Base-by-base conservation (phyloP, 2,888 invertebrate genomes). In the Amaurobius ferox region DNA sequence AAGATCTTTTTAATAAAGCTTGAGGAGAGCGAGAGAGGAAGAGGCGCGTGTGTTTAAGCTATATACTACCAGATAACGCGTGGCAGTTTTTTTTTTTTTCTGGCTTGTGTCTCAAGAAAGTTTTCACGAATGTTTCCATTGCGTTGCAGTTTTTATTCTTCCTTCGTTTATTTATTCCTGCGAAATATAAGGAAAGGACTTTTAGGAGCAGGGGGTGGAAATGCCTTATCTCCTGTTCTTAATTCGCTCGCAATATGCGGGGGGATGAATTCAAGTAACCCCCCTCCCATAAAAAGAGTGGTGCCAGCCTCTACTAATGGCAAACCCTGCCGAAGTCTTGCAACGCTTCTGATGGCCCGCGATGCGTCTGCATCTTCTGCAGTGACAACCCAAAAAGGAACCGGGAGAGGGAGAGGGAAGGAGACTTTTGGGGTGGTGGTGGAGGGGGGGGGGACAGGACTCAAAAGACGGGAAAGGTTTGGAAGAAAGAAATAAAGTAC, bases 1-100 rank as follows among this genome's bases (percentile, higher is more conserved):
- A 85, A 85, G 83, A 85, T 85, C 83, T 77, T 85, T 85, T 85
- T 85, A 85, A 85, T 85, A 85, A 85, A 85, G 83, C 83, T 71
- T 61, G 55, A 23, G 55, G 55, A 55, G 9, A 44, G 9, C 2
- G 44, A 44, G 44, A 16, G 44, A 44, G 44, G 9, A 32, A 70
- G 67, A n/a, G 32, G 19, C 28, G 74, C 55, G 80, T 61, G 74
- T 70, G 81, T 71, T 74, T 76, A 76, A 83, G 81, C 67, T 66
- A 29, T 66, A 68, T 70, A 83, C 66, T 48, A 48, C 71, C 77
- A 77, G 77, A 85, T 85, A 85, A 85, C 77, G 80, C 35, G 67
- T 23, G 66, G 29, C 68, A 68, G 48, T 35, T 67, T 61, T 26
- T 61, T 70, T 70, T 70, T 55, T 44, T 35, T 28, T 26, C 55